These are phyloP conservation scores for Colossoma macropomum DNA, from an alignment of 2,113 vertebrate species.

Conservation along the genomic window DNA sequence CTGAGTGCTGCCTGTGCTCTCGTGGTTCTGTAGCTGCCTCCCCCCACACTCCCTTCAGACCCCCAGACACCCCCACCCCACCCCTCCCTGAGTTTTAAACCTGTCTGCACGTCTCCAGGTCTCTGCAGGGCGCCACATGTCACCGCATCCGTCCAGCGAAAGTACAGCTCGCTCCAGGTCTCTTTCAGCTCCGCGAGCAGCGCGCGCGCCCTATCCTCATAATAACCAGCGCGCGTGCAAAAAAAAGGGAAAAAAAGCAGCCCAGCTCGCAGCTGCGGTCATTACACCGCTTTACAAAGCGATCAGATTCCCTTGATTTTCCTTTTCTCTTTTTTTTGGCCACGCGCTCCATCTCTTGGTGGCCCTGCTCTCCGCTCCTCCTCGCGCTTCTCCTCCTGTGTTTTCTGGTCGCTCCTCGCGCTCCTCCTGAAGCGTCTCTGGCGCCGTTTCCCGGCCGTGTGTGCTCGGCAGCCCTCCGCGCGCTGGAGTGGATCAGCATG, in stretches of 20 bases:
- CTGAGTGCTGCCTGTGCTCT: not conserved
- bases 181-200: not conserved
- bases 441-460: not conserved
- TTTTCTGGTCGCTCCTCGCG: not conserved
- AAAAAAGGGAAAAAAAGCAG: not conserved
- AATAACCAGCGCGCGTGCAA: not conserved
- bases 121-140: conserved; percentile 57
- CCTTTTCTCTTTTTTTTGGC: too few species aligned
- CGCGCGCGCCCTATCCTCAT: conserved; percentile 16
- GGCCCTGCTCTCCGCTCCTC: too few species aligned
- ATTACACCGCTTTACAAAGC: too few species aligned
- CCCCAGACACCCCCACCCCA: conserved; percentile 34
- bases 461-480: conserved; percentile 59
- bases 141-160: conserved; percentile 51
- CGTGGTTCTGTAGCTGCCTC: not conserved
- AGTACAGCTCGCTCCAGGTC: not conserved
- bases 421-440: not conserved
- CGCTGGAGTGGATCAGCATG: conserved; percentile 97
- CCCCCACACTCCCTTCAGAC: conserved; percentile 30
- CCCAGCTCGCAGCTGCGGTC: not conserved
- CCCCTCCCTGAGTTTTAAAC: conserved; percentile 56
- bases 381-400: too few species aligned
- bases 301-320: conserved; percentile 49
- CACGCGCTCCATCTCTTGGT: not conserved
- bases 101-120: conserved; percentile 50